Conservation (phyloP, 2,113 vertebrate genomes). For the Lophura nycthemera region DNA sequence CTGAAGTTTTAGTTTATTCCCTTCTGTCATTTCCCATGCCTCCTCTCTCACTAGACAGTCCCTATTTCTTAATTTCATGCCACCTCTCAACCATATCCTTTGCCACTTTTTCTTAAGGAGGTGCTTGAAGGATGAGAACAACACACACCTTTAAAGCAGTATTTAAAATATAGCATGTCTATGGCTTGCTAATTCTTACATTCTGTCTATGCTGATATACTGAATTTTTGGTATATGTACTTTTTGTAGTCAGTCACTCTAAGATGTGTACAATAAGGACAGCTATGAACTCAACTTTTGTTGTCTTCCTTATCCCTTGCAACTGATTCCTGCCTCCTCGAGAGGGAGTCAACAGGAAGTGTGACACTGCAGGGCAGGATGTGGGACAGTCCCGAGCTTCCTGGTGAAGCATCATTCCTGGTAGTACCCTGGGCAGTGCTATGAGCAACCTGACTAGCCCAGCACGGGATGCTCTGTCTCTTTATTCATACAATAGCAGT, state of each 20-base stretch:
- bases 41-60: background rate
- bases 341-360: slow-evolving; percentile 60
- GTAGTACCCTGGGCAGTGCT: background rate
- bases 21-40: background rate
- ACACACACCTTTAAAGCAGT: background rate
- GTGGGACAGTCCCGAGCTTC: slow-evolving; percentile 31
- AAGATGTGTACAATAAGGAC: background rate
- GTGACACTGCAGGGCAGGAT: slow-evolving; percentile 38
- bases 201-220: background rate
- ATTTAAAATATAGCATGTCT: background rate
- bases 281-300: background rate
- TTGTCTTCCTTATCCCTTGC: background rate
- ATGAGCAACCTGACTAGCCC: background rate
- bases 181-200: background rate
- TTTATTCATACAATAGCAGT: background rate
- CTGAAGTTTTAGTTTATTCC: background rate
- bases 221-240: background rate
- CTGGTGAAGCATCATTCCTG: slow-evolving; percentile 39
- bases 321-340: background rate
- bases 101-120: background rate
- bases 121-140: background rate
- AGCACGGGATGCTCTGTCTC: background rate
- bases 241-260: background rate
- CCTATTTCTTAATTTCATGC: background rate
- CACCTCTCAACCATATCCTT: background rate